A percentile compares a stretch with the other conserved stretches of the same genome.
These are phyloP conservation scores for Mesorhabditis spiculigera DNA, from an alignment of 2,888 invertebrate species.

Conservation along the genomic window DNA sequence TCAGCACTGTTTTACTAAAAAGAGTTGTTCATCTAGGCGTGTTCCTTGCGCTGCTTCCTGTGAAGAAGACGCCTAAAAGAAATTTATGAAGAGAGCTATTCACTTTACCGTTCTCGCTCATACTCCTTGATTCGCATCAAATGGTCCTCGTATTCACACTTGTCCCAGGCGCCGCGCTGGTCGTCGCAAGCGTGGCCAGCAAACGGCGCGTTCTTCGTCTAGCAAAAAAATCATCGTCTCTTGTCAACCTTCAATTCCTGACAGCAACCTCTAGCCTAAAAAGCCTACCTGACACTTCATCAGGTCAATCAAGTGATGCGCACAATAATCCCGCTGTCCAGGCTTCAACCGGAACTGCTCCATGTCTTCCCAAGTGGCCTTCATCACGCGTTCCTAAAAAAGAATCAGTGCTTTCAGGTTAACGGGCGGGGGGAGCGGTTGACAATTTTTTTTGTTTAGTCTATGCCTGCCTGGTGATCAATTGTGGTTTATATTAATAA, in stretches of 20 bases:
- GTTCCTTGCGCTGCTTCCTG: conserved; percentile 48
- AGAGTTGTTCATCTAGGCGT: too few species aligned
- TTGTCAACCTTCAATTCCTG: too few species aligned
- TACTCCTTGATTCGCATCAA: conserved; percentile 49
- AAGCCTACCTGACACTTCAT: conserved; percentile 47
- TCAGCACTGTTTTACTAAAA: too few species aligned
- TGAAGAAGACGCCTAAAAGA: conserved; percentile 39
- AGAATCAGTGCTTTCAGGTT: too few species aligned
- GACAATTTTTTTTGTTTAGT: too few species aligned
- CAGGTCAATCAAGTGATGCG: conserved; percentile 49
- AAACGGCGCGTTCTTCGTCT: conserved; percentile 43
- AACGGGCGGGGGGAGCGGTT: too few species aligned
- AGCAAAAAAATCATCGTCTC: too few species aligned
- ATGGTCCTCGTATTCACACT: conserved; percentile 55
- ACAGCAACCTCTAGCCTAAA: background rate
- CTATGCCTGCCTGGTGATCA: too few species aligned
- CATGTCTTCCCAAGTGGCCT: conserved; percentile 46
- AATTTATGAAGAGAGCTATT: background rate
- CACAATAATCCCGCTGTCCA: conserved; percentile 55
- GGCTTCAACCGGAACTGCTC: conserved; percentile 47
- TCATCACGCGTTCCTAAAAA: conserved; percentile 36
- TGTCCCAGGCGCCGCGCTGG: conserved; percentile 46
- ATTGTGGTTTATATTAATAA: too few species aligned
- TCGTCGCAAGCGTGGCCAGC: conserved; percentile 49
- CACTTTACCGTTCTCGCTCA: background rate